Base-by-base conservation (phyloP, 2,797 vertebrate genomes). In the Antennarius maculatus region DNA sequence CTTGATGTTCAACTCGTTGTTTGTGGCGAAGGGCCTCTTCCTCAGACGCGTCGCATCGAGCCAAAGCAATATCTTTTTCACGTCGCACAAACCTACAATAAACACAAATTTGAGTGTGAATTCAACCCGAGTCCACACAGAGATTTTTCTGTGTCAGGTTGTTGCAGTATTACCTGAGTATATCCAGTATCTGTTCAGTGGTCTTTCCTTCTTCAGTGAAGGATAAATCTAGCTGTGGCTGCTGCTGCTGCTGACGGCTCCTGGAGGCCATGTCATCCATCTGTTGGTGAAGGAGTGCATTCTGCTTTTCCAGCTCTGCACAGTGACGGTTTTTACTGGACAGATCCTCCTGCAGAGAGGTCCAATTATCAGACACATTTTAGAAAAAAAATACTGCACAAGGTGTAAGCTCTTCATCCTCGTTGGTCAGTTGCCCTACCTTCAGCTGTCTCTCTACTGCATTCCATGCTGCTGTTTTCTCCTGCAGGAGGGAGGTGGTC, bases 61-160 rank as follows among this genome's bases (percentile, higher is more conserved):
- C 95, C 90, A 97, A 81, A 0, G 96, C 95, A 3, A 99, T 99
- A 81, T 99, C 97, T 77, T 98, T 98, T 79, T 99, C 97, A 50
- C 94, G 89, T 4, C 97, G 95, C 83, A 99, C 96, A 85, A 98
- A 99, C 86, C 98, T 99, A 55, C 12, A 67, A 57, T n/a, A 55
- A 39, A 28, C 16, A 49, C 5, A 23, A 4, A 43, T 15, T 43
- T 43, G 4, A 2, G 8, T 31, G 41, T 27, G 28, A 45, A 61
- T n/a, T 43, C 39, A 18, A 8, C 3, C 29, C 4, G 10, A 55
- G 1, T 46, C 59, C 29, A 43, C 3, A 41, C 6, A n/a, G 42
- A 56, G 1, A 31, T 2, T 51, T 54, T 49, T 43, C 16, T 28
- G 2, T 5, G 4, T 17, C 4, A 23, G 6, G n/a, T 10, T 55